Percentiles rank a stretch among this genome's conserved stretches.
These are phyloP conservation scores for Enteromius mattozi DNA, from an alignment of 2,797 vertebrate genomes.

Conservation along the genomic window DNA sequence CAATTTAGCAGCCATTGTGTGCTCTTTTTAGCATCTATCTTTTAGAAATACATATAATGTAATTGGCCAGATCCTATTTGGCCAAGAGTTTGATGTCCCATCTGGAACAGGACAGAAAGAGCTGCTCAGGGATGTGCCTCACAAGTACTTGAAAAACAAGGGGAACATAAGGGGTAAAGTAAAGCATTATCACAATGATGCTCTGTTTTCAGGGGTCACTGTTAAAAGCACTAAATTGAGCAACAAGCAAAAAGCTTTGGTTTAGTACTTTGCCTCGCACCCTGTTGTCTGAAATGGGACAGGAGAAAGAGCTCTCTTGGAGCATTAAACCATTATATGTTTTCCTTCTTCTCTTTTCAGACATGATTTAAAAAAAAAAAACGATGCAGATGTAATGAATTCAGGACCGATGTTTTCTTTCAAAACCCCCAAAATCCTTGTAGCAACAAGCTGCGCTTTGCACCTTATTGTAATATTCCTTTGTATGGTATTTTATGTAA, in stretches of 20 bases:
- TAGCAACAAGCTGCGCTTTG: neutral
- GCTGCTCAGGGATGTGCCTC: slow-evolving; percentile 28
- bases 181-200: slow-evolving; percentile 47
- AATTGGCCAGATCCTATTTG: slow-evolving; percentile 38
- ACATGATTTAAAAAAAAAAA: neutral
- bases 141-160: slow-evolving; percentile 49
- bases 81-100: slow-evolving; percentile 48
- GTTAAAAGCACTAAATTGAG: slow-evolving; percentile 52
- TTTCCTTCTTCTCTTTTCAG: slow-evolving; percentile 3
- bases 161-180: slow-evolving; percentile 39
- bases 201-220: slow-evolving; percentile 32
- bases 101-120: slow-evolving; percentile 26
- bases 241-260: slow-evolving; percentile 39
- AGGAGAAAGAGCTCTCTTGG: slow-evolving; percentile 31
- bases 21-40: slow-evolving; percentile 37
- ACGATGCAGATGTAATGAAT: neutral
- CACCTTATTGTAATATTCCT: slow-evolving; percentile 33
- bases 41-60: slow-evolving; percentile 45
- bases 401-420: slow-evolving; percentile 7
- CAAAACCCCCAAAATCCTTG: slow-evolving; percentile 9
- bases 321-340: slow-evolving; percentile 40
- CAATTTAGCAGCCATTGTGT: slow-evolving; percentile 32
- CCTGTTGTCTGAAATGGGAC: slow-evolving; percentile 28
- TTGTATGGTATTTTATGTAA: slow-evolving; percentile 30
- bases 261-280: slow-evolving; percentile 19